Evolutionary conservation across 1,140 invertebrate species (phyloP).

Genomic region (Cyclina sinensis): DNA sequence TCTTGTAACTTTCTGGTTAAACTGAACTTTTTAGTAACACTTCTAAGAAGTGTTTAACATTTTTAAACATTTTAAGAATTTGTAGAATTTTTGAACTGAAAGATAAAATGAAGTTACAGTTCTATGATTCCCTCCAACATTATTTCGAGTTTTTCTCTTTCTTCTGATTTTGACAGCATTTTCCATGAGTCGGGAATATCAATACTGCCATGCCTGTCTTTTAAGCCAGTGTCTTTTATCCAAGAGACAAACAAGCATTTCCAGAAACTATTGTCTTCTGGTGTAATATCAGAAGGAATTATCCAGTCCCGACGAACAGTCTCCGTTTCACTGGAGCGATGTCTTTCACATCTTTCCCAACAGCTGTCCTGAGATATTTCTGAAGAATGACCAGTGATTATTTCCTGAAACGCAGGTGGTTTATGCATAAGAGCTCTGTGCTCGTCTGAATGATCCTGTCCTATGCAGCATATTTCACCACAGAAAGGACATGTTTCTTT

Average conservation of each 20-base stretch:
- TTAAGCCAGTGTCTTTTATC: not conserved
- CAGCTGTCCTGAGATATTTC: not conserved
- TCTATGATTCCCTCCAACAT: not conserved
- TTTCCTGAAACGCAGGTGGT: not conserved
- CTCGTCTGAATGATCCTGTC: not conserved
- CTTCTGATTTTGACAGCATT: not conserved
- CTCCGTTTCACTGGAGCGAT: not conserved
- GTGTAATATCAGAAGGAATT: not conserved
- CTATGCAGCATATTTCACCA: not conserved
- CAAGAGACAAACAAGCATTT: not conserved
- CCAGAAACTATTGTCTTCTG: not conserved
- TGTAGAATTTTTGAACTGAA: too few relatives aligned
- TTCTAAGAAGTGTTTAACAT: too few relatives aligned
- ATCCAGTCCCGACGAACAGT: not conserved
- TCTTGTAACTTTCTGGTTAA: too few relatives aligned
- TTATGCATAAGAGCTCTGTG: not conserved
- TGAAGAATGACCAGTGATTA: not conserved
- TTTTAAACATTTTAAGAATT: too few relatives aligned
- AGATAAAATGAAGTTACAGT: too few relatives aligned
- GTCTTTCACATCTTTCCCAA: not conserved
- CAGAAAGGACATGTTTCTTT: not conserved
- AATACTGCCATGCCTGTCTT: not conserved
- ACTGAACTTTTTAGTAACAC: too few relatives aligned
- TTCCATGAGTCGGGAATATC: not conserved
- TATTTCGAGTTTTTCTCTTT: not conserved